Base-by-base conservation (phyloP, 2,888 invertebrate species). In the Plebejus melissa region DNA sequence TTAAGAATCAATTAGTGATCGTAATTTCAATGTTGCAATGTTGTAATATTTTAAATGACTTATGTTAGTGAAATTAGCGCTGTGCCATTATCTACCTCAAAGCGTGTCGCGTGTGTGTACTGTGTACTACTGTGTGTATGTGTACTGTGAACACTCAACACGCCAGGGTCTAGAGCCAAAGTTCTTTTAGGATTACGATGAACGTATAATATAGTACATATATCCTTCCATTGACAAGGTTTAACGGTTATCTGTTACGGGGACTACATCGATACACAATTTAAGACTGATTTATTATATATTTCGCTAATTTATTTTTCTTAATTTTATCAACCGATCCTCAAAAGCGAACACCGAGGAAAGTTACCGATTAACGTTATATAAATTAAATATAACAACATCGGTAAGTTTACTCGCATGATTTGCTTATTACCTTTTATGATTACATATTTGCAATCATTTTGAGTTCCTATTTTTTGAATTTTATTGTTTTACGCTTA, bases 61-160 rank as follows among this genome's bases (percentile, higher is more conserved):
- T 90, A 88, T 82, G 86, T 91, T 54, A 72, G 72, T 72, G 87
- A 89, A 83, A 81, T 85, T 84, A 87, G 87, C 83, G 81, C 82
- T 84, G 85, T 88, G 89, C 92, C 93, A 89, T 89, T 87, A 87
- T 90, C 93, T 93, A 93, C 93, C 93, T 93, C 93, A 91, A 81
- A 83, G 81, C 81, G 83, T 83, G 80, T 85, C 83, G 82, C 60
- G 83, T 81, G 83, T 82, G 86, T 85, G 28, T 54, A 54, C 50
- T 82, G 86, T 85, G 28, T 54, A 54, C 50, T 50, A 50, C 54
- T 54, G 54, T 54, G 54, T 50, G 13, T 50, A 13, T 4, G 13
- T 50, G 50, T 50, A 50, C 50, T 50, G 50, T 50, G 50, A 50
- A 50, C 50, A 54, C 54, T 54, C 54, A 60, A 22, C 81, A 82